Conservation (phyloP, 1,140 invertebrate species). For the Acromyrmex charruanus region DNA sequence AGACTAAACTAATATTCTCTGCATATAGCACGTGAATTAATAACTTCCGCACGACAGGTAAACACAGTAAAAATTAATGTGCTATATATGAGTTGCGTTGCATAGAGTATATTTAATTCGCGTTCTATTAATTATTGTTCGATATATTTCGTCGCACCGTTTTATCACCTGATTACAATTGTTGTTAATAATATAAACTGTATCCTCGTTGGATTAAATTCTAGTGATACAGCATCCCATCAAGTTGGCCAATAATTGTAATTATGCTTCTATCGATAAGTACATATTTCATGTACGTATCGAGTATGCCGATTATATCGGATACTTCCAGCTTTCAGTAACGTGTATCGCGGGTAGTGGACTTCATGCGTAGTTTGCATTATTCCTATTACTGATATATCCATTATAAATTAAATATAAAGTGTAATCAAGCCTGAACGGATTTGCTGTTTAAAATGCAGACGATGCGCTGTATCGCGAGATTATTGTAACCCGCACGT, state of each 20-base stretch:
- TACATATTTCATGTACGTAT: conserved; percentile 25
- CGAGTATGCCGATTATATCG: not conserved
- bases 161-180: conserved; percentile 20
- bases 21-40: not conserved
- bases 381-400: not conserved
- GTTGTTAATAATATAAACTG: conserved; percentile 33
- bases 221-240: not conserved
- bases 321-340: not conserved
- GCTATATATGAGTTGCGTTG: not conserved
- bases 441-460: conserved; percentile 17
- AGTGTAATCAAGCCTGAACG: not conserved
- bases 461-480: conserved; percentile 13
- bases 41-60: not conserved
- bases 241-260: conserved; percentile 46
- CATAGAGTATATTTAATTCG: conserved; percentile 25
- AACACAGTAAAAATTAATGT: conserved; percentile 30
- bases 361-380: conserved; percentile 1
- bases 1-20: conserved; percentile 12
- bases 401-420: conserved; percentile 37
- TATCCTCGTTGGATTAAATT: conserved; percentile 40
- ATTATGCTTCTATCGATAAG: conserved; percentile 34
- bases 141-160: not conserved
- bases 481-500: not conserved
- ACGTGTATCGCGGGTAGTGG: not conserved
- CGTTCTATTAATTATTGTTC: conserved; percentile 25